Evolutionary conservation across 35 echinoderm and acorn worm genomes (phyloP).

Genomic region (Ptychodera flava): DNA sequence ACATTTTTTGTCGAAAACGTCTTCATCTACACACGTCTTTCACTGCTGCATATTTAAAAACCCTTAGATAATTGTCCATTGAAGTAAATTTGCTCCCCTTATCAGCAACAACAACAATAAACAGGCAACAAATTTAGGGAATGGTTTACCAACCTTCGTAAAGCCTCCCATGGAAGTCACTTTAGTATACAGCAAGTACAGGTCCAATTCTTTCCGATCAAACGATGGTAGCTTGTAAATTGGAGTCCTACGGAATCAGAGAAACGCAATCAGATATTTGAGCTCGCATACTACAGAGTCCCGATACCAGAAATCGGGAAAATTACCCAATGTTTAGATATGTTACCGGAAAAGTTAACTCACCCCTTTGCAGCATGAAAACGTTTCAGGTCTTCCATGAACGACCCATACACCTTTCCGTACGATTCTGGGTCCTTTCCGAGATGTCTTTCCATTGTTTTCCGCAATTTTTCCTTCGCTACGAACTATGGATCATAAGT

Average conservation of each 20-base stretch:
- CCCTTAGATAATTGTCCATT: neutral
- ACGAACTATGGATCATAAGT: neutral
- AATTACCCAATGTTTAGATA: neutral
- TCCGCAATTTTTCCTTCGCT: neutral
- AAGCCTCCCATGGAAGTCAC: constrained; percentile 63
- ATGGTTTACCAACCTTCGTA: constrained; percentile 45
- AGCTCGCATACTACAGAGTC: neutral
- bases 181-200: constrained; percentile 80
- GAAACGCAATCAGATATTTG: constrained; percentile 5
- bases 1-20: neutral
- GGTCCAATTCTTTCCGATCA: constrained; percentile 54
- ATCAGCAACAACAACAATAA: neutral
- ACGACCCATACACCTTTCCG: constrained; percentile 69
- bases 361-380: constrained; percentile 83
- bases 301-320: neutral
- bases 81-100: neutral
- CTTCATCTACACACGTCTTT: neutral
- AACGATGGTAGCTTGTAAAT: constrained; percentile 52
- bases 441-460: constrained; percentile 82
- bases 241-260: constrained; percentile 48
- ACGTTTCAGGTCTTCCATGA: constrained; percentile 70
- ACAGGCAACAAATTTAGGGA: neutral
- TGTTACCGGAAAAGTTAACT: constrained; percentile 3
- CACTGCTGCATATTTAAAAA: neutral
- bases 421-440: constrained; percentile 96